Conservation (phyloP, 2,888 invertebrate species). For the Acleris holmiana region DNA sequence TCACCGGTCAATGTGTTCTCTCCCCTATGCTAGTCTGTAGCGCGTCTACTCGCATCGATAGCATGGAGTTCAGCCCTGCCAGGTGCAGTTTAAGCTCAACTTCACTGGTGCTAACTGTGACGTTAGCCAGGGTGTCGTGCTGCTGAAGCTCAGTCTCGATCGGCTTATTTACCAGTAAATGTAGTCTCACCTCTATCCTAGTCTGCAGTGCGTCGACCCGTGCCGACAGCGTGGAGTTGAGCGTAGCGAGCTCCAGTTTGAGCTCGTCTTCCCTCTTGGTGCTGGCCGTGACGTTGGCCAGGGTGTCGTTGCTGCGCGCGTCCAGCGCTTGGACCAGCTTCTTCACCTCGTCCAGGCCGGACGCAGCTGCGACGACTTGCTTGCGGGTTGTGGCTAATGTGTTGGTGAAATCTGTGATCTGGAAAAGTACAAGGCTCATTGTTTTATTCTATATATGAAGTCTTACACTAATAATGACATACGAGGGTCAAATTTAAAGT, state of each 20-base stretch:
- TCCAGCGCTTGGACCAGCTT: constrained; percentile 65
- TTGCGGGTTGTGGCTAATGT: constrained; percentile 67
- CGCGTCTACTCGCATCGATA: constrained; percentile 59
- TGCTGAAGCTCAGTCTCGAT: constrained; percentile 63
- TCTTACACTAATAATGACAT: no score
- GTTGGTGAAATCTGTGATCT: constrained; percentile 81
- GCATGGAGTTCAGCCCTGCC: constrained; percentile 60
- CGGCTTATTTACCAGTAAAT: constrained; percentile 50
- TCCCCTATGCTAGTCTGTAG: constrained; percentile 66
- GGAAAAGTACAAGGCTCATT: constrained; percentile 38
- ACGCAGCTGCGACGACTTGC: constrained; percentile 68
- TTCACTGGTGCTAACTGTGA: constrained; percentile 55
- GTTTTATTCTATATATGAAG: no score
- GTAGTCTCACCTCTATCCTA: constrained; percentile 63
- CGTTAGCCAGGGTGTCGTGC: constrained; percentile 70
- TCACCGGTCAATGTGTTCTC: constrained; percentile 52
- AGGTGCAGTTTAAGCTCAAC: constrained; percentile 61
- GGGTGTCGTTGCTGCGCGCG: constrained; percentile 68
- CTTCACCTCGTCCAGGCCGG: constrained; percentile 72
- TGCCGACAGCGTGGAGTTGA: constrained; percentile 64
- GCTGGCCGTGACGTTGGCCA: constrained; percentile 63
- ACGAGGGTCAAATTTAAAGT: no score
- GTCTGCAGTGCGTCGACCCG: constrained; percentile 62
- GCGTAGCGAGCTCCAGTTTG: constrained; percentile 52
- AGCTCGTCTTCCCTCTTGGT: constrained; percentile 60